These are phyloP conservation scores for Anabas testudineus DNA, from an alignment of 2,797 vertebrate genomes.

Conservation along the genomic window DNA sequence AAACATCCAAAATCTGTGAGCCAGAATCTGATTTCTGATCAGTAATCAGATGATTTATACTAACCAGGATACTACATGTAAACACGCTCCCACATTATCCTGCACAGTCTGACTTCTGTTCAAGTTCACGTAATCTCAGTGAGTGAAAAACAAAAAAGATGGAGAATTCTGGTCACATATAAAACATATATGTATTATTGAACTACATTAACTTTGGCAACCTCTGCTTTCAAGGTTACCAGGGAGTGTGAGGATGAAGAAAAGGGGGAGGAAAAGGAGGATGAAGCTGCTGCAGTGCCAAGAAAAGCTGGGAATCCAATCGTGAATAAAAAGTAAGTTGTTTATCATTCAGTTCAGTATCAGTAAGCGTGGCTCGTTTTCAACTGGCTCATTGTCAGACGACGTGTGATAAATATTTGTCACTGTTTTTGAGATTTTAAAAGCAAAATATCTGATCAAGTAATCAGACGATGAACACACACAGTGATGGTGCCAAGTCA, in stretches of 20 bases:
- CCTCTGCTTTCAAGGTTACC: slow-evolving; percentile 63
- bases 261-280: slow-evolving; percentile 39
- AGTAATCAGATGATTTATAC: too few species aligned
- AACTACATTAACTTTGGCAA: background rate
- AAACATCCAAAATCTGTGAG: too few species aligned
- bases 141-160: too few species aligned
- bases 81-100: too few species aligned
- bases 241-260: slow-evolving; percentile 40
- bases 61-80: too few species aligned
- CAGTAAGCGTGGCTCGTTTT: background rate
- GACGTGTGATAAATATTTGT: too few species aligned
- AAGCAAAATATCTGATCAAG: background rate
- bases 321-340: slow-evolving; percentile 90
- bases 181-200: too few species aligned
- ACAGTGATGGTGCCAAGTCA: background rate
- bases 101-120: too few species aligned
- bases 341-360: background rate
- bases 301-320: slow-evolving; percentile 90
- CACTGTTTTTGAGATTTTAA: background rate
- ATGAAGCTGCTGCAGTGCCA: slow-evolving; percentile 78
- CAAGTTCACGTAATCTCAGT: too few species aligned
- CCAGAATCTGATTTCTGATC: too few species aligned
- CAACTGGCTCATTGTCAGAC: background rate
- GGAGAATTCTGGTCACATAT: too few species aligned
- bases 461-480: background rate